Evolutionary conservation across 1,140 invertebrate genomes (phyloP), one percentile per base, ranked within the genome.

Genomic region (Cydia pomonella): DNA sequence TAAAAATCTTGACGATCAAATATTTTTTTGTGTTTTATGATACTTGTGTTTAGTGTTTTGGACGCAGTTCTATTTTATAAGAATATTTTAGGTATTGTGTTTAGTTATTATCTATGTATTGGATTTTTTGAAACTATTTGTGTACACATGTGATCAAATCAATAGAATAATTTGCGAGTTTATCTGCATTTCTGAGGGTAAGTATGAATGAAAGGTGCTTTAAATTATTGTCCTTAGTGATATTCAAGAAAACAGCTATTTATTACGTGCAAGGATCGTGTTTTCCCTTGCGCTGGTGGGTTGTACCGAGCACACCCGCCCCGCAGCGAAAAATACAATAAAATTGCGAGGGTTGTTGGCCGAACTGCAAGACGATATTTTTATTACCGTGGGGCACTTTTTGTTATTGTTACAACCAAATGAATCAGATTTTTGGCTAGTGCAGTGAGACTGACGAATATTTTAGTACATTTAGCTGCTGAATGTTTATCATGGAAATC

Each of bases 141-240:
- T 86, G 82, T 82, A 87, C 82, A 88, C 84, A 89, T 89, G 90
- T 90, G 88, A 92, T 90, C 38, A 41, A 74, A 44, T 64, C 87
- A 80, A 89, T 91, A 87, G 75, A 84, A 82, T 78, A 41, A 82
- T 81, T 83, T 74, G 73, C 76, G 44, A 75, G 53, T 81, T 75
- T 81, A 86, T 86, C 75, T 83, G 84, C 80, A 29, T 76, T 84
- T 75, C 75, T 82, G 83, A 81, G 81, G 86, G 90, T 92, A 91
- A 80, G 88, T 88, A 87, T 87, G 76, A 89, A 88, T 90, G 79
- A 89, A 85, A 87, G 69, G 18, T 72, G 75, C 71, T 73, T 81
- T 73, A 74, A 59, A 72, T 64, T 53, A 18, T n/a, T 77, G n/a
- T 73, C 75, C n/a, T 76, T 38, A 64, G 25, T 78, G 23, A 79